Evolutionary conservation across 2,113 vertebrate species (phyloP), one percentile per base, ranked within the genome.

Genomic region (Ciconia boyciana): DNA sequence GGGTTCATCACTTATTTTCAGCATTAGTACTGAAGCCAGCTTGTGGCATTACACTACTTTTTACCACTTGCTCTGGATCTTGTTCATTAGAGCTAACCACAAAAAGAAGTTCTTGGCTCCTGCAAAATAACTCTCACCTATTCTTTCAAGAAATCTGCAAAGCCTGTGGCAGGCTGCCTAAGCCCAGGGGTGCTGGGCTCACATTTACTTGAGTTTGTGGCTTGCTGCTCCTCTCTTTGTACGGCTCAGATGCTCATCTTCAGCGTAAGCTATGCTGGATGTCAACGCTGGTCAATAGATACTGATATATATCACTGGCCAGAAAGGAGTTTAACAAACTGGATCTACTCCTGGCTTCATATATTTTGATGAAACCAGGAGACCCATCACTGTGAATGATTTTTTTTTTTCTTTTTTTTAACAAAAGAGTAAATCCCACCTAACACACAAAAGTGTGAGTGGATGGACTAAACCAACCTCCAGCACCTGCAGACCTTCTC

Each of bases 401-500:
- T 21, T 31, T 52, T 52, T 21, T 21, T 25, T 12, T 34, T 25
- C 39, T 39, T 12, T 34, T 25, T 61, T 25, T 70, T 41, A 6
- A 36, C 10, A 2, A 6, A 60, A 83, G n/a, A 75, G 2, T 49
- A 69, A 80, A 80, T 83, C 29, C 28, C 19, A 29, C 9, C 34
- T 21, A 20, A 2, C 2, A 6, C 12, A 36, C n/a, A 3, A 3
- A 84, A 39, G 6, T 5, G 2, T 0, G 22, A 60, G 41, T 3
- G 48, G 49, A 32, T 41, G 51, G 46, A 57, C 46, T 41, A 20
- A 48, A n/a, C 2, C 44, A 18, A 1, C 2, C 34, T 25, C 25
- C 31, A 69, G n/a, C 62, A 21, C 17, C 52, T 48, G 24, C 43
- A 88, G 61, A 55, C 26, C 49, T 82, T 29, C 29, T 39, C 31